Conservation (phyloP, 2,113 vertebrate genomes). For the Laticauda colubrina region DNA sequence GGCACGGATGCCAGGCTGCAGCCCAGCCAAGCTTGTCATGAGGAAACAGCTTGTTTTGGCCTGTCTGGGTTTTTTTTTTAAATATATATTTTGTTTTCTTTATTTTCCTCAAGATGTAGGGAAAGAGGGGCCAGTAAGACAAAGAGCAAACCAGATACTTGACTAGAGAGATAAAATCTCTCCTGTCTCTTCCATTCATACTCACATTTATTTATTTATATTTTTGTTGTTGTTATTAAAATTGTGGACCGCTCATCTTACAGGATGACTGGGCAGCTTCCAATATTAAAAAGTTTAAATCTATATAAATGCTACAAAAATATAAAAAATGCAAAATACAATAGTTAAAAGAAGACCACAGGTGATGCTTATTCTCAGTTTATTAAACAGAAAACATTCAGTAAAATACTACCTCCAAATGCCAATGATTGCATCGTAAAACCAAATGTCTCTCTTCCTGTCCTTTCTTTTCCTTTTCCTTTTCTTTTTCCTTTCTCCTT, state of each 20-base stretch:
- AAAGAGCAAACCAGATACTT: constrained; percentile 39
- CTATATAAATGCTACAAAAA: too few relatives aligned
- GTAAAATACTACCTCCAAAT: background rate
- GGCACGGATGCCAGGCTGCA: constrained; percentile 63
- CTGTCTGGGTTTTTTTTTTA: background rate
- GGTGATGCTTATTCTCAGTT: background rate
- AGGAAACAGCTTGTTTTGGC: constrained; percentile 74
- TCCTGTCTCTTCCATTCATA: too few relatives aligned
- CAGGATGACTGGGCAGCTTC: too few relatives aligned
- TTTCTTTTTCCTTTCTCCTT: too few relatives aligned
- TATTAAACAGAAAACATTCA: background rate
- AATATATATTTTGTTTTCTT: background rate
- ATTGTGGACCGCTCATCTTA: too few relatives aligned
- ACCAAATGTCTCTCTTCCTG: too few relatives aligned
- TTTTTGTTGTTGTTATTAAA: too few relatives aligned
- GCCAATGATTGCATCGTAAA: background rate
- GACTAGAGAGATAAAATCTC: too few relatives aligned
- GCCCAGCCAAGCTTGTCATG: constrained; percentile 72
- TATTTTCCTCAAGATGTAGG: constrained; percentile 45
- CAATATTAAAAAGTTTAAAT: too few relatives aligned
- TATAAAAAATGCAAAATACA: too few relatives aligned
- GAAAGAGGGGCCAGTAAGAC: constrained; percentile 44
- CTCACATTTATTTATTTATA: too few relatives aligned
- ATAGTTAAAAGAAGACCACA: background rate
- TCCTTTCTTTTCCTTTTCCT: too few relatives aligned